These are phyloP conservation scores for Gallinago solitaria DNA, from an alignment of 2,797 vertebrate species.

Conservation along the genomic window DNA sequence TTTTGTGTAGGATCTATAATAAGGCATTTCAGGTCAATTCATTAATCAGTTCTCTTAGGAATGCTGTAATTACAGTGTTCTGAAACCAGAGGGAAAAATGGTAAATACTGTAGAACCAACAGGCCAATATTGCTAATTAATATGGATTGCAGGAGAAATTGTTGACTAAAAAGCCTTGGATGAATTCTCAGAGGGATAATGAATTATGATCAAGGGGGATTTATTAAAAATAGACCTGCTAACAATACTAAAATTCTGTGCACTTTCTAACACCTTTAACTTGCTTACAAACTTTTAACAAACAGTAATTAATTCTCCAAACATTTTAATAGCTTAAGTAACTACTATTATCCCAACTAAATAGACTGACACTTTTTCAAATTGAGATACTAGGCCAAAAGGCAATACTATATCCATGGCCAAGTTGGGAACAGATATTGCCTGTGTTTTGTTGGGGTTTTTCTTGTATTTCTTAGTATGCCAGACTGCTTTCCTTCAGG, in stretches of 20 bases:
- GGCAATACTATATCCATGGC: neutral
- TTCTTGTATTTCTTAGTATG: neutral
- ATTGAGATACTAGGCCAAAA: neutral
- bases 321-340: neutral
- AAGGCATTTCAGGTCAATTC: conserved; percentile 69
- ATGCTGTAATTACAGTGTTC: conserved; percentile 61
- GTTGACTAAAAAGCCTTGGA: conserved; percentile 62
- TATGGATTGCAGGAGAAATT: conserved; percentile 60
- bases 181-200: conserved; percentile 62
- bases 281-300: neutral
- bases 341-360: neutral
- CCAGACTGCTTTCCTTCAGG: neutral
- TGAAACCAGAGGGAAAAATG: conserved; percentile 44
- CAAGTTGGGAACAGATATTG: neutral
- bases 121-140: conserved; percentile 68
- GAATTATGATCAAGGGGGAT: conserved; percentile 61
- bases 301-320: conserved; percentile 19
- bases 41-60: conserved; percentile 69
- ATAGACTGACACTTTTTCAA: neutral
- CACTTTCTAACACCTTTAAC: neutral
- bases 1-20: conserved; percentile 36
- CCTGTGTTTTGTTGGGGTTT: neutral
- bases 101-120: conserved; percentile 59
- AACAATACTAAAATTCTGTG: conserved; percentile 44
- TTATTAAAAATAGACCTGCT: conserved; percentile 63